phyloP scores from a whole-genome alignment of 2,888 invertebrate species.

The Schrankia costaestrigalis region DNA sequence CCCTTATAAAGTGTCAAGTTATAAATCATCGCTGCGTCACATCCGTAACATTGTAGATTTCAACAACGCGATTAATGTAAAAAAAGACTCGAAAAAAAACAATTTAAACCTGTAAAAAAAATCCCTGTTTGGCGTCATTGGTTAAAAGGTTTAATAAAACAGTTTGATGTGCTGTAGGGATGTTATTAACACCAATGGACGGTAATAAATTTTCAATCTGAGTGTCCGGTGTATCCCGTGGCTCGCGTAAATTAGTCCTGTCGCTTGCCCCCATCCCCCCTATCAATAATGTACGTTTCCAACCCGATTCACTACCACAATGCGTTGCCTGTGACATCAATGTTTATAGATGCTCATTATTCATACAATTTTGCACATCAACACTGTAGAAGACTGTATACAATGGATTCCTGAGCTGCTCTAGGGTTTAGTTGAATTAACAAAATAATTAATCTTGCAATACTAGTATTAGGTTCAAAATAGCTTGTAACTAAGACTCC shows the following conservation, averaged over 20 bases:
- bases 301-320: constrained; percentile 46
- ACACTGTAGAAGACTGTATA: constrained; percentile 15
- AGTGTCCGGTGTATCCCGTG: constrained; percentile 39
- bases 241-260: constrained; percentile 57
- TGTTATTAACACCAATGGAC: constrained; percentile 51
- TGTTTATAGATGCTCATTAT: constrained; percentile 40
- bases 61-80: no score
- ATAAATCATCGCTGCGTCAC: no score
- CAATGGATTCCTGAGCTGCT: constrained; percentile 9
- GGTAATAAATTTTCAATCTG: constrained; percentile 57
- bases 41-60: no score
- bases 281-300: constrained; percentile 61
- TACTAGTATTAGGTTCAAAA: no score
- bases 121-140: constrained; percentile 8
- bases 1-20: no score
- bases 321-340: constrained; percentile 47
- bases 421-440: no score
- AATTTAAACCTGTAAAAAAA: no score
- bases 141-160: constrained; percentile 25
- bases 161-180: constrained; percentile 36
- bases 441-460: no score
- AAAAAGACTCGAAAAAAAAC: no score
- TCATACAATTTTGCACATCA: constrained; percentile 25
- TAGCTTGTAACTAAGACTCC: no score
- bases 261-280: constrained; percentile 43